phyloP scores from a whole-genome alignment of 2,113 vertebrate genomes.

The Microtus richardsoni region DNA sequence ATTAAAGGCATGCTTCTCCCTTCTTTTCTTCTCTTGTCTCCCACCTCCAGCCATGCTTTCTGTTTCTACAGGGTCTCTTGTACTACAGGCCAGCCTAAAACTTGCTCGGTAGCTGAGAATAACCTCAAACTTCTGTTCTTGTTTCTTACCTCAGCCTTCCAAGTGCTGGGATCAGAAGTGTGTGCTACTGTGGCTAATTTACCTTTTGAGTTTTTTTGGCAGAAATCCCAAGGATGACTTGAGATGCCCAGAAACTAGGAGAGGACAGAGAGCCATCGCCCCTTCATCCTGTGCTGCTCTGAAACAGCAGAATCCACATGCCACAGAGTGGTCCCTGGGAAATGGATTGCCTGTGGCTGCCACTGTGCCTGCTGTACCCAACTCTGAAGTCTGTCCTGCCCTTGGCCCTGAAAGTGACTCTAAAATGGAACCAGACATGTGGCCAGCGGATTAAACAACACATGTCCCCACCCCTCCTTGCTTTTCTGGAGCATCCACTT shows the following conservation, averaged over 20 bases:
- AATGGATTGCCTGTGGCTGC: fast-evolving
- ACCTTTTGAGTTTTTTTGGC: slow-evolving; percentile 57
- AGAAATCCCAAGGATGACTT: background rate
- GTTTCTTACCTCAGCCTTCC: background rate
- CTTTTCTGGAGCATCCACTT: background rate
- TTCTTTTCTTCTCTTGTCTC: background rate
- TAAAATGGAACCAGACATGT: background rate
- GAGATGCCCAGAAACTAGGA: background rate
- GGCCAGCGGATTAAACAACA: background rate
- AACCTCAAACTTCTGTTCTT: background rate
- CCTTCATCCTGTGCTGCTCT: background rate
- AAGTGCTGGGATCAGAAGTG: background rate
- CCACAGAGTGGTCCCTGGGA: background rate
- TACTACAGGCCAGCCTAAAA: background rate
- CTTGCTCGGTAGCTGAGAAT: background rate
- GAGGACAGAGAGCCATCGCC: background rate
- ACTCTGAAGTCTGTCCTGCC: background rate
- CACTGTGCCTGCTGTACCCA: fast-evolving
- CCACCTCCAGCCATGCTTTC: background rate
- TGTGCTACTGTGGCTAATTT: background rate
- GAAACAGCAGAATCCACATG: background rate
- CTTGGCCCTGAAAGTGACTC: background rate
- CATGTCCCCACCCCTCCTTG: background rate
- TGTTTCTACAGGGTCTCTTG: background rate
- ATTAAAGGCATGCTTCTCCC: background rate